Evolutionary conservation across 2,113 vertebrate species (phyloP).

Genomic region (Campylorhamphus procurvoides): DNA sequence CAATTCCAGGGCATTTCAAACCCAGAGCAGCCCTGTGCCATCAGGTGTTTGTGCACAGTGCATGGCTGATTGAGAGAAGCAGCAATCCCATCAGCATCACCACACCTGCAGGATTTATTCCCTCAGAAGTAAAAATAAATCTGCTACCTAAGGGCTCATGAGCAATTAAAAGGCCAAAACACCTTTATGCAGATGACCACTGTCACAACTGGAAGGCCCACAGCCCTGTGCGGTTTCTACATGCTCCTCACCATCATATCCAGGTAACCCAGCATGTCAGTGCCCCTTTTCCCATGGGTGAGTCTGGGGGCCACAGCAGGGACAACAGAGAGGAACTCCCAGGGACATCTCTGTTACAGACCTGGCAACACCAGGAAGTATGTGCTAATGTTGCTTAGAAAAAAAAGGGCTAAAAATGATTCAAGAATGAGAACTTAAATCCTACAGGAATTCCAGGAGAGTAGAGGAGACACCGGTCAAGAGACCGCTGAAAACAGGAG

Average conservation of each 20-base stretch:
- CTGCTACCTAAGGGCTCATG: background rate
- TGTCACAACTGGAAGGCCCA: background rate
- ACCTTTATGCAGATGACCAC: background rate
- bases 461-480: background rate
- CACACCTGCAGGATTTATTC: background rate
- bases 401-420: background rate
- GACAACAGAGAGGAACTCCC: background rate
- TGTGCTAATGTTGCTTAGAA: background rate
- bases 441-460: background rate
- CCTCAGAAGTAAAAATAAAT: background rate
- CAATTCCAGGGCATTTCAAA: background rate
- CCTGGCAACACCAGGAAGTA: background rate
- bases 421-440: background rate
- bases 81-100: background rate
- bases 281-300: rapidly evolving
- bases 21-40: rapidly evolving
- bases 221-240: rapidly evolving
- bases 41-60: background rate
- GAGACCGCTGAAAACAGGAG: background rate
- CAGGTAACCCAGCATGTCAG: rapidly evolving
- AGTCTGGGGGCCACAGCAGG: rapidly evolving
- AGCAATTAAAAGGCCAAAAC: background rate
- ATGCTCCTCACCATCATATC: rapidly evolving
- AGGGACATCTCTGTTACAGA: background rate
- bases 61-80: background rate